Base-by-base conservation (phyloP, 2,888 invertebrate species). In the Hyppa rectilinea region DNA sequence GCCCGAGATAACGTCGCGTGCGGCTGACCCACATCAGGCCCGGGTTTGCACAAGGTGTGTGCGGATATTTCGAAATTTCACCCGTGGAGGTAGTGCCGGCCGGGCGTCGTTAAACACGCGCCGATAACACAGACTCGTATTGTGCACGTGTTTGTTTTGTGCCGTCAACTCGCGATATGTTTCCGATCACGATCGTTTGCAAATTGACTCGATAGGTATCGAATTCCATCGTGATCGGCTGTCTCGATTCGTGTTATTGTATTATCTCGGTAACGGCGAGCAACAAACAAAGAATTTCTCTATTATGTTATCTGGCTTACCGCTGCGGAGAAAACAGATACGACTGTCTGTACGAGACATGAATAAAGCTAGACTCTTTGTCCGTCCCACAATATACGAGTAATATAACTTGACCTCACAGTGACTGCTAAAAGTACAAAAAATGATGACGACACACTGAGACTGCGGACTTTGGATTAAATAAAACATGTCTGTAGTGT, bases 11-110 rank as follows among this genome's bases (percentile, higher is more conserved):
- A 87, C 85, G 88, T 84, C 84, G 84, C 71, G 69, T 74, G 78
- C 73, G 84, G 83, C 62, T 92, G 93, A 92, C 93, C 92, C 89
- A 93, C 89, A 91, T 93, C 85, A 84, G 77, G 79, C 74, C 61
- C 65, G 74, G 82, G 87, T 85, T 85, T 81, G 81, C 82, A 82
- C 78, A 86, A 87, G 86, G 85, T 83, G 86, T 83, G 85, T 77
- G 87, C 81, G 84, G 86, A 86, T 87, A 82, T 90, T 88, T 90
- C 88, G 87, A 90, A 89, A 91, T 91, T 87, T 90, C 87, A 83
- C 86, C 78, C 80, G 86, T 78, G 81, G 81, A 85, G 83, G 85
- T 79, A 83, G 58, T 64, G 65, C 78, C 75, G 76, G 69, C 73
- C 77, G 68, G 78, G 67, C 63, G 83, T 87, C 80, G 81, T 85